Evolutionary conservation across 2,113 vertebrate species (phyloP), one percentile per base, ranked within the genome.

Genomic region (Cranoglanis bouderius): DNA sequence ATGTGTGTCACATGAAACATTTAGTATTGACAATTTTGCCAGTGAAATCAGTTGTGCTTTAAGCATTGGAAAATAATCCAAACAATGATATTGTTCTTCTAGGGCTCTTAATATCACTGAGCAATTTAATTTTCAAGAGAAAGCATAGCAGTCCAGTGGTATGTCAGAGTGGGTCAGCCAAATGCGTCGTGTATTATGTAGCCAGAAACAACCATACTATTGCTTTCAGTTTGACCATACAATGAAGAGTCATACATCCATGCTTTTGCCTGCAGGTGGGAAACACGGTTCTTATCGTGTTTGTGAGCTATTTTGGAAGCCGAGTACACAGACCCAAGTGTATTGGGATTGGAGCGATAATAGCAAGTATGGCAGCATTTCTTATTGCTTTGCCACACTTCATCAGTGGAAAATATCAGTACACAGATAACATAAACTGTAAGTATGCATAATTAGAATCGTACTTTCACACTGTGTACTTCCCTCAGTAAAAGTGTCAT

Each of bases 241-340:
- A 59, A 38, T 32, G 0, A 46, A 38, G 1, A 55, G 49, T 85
- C 13, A 82, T 57, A 14, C 40, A 21, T 51, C 19, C 49, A 6
- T 74, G n/a, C 24, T 43, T 82, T 43, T 67, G n/a, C 85, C 59
- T 90, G n/a, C 94, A 99, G 98, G 97, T 99, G 21, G 98, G 98
- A 8, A 99, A 98, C 94, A 97, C 97, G 0, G 1, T 97, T 87
- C 96, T 99, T 51, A 98, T 99, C 0, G 94, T 99, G 87, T 98
- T 99, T 6, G 94, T 99, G 72, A 99, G 98, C 88, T 99, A 97
- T 92, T 95, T 99, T 0, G 98, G 98, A 49, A 98, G 97, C 91
- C 93, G 97, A 0, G 96, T 99, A 1, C 98, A 99, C 93, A 92
- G 98, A 5, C 98, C 98, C 0, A 96, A 96, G 1, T 93, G 96